Conservation (phyloP, 2,888 invertebrate species). For the Pandemis corylana region DNA sequence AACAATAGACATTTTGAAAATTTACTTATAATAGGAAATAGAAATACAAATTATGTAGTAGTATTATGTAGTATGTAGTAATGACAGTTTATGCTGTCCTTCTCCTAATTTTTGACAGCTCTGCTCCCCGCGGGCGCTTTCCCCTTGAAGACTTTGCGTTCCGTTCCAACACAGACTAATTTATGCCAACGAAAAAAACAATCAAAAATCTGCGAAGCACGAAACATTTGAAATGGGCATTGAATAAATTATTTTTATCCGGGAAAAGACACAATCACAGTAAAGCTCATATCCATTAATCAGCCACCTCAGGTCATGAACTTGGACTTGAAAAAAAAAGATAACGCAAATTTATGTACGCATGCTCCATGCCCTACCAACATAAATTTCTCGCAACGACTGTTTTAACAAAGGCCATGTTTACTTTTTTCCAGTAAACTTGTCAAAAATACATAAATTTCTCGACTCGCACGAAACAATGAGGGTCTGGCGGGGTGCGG, state of each 20-base stretch:
- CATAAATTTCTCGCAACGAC: conserved; percentile 36
- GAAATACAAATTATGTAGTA: too few relatives aligned
- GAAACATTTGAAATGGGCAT: background rate
- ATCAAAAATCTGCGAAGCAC: background rate
- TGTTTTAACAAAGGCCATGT: conserved; percentile 34
- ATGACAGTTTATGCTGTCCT: too few relatives aligned
- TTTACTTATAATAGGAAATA: too few relatives aligned
- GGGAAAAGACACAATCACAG: conserved; percentile 1
- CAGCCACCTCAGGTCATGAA: conserved; percentile 7
- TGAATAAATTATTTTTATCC: background rate
- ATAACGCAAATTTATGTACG: conserved; percentile 25
- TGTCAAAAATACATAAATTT: conserved; percentile 40
- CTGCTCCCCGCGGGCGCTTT: too few relatives aligned
- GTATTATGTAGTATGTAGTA: too few relatives aligned
- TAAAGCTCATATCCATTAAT: conserved; percentile 10
- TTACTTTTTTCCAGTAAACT: conserved; percentile 37
- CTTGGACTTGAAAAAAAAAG: conserved; percentile 32
- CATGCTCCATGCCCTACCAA: conserved; percentile 20
- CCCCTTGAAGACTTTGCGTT: too few relatives aligned
- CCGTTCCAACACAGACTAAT: too few relatives aligned
- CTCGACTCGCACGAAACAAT: conserved; percentile 30
- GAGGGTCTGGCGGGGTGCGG: conserved; percentile 7
- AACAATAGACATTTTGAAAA: too few relatives aligned
- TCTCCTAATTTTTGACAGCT: too few relatives aligned
- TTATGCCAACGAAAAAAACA: background rate